A percentile compares a stretch with the other conserved stretches of the same genome.
Evolutionary conservation across 2,888 invertebrate genomes (phyloP).

Genomic region (Sarcophaga variegata): DNA sequence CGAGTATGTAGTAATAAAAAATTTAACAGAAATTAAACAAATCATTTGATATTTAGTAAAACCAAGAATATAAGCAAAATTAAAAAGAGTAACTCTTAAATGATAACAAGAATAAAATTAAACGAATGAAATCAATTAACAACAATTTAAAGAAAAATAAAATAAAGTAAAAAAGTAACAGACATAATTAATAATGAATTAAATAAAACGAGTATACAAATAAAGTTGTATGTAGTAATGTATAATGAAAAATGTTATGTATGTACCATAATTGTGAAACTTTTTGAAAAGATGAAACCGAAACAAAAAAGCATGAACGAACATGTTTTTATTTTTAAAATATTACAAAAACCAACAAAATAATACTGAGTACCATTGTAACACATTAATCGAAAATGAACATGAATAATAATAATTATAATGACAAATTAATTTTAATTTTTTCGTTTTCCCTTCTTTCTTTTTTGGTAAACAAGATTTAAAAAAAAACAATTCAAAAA

Average conservation of each 20-base stretch:
- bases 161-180: slow-evolving; percentile 62
- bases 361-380: slow-evolving; percentile 65
- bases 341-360: slow-evolving; percentile 23
- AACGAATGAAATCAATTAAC: slow-evolving; percentile 58
- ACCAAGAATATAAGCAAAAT: slow-evolving; percentile 18
- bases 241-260: slow-evolving; percentile 55
- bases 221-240: slow-evolving; percentile 65
- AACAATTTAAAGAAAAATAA: slow-evolving; percentile 50
- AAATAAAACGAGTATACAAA: slow-evolving; percentile 65
- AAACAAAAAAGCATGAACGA: slow-evolving; percentile 65
- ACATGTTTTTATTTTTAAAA: slow-evolving; percentile 59
- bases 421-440: slow-evolving; percentile 44
- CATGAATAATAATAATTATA: slow-evolving; percentile 56
- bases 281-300: slow-evolving; percentile 18
- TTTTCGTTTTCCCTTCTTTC: slow-evolving; percentile 32
- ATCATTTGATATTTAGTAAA: slow-evolving; percentile 65
- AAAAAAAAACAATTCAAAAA: slow-evolving; percentile 47
- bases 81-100: background rate
- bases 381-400: slow-evolving; percentile 67
- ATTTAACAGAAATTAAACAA: background rate
- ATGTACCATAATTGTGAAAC: slow-evolving; percentile 44
- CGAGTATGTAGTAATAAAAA: slow-evolving; percentile 30
- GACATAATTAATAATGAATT: slow-evolving; percentile 55
- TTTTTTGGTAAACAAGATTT: slow-evolving; percentile 44
- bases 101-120: slow-evolving; percentile 18